Conservation (phyloP, 2,113 vertebrate genomes). For the Paramormyrops kingsleyae region DNA sequence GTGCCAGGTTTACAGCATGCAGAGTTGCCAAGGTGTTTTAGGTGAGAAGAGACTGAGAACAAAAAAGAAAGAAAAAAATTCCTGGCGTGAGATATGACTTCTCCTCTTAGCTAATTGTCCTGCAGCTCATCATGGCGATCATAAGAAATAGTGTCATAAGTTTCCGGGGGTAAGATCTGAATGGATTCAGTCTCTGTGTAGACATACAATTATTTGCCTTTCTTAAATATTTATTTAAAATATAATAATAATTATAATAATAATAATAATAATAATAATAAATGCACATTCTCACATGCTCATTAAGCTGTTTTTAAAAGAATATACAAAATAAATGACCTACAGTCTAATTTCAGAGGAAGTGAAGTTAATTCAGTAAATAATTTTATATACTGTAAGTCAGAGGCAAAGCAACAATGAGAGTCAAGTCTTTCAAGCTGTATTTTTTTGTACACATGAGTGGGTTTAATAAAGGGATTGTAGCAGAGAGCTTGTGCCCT, state of each 20-base stretch:
- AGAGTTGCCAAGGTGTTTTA: neutral
- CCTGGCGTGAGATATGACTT: neutral
- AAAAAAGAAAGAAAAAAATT: neutral
- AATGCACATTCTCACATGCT: neutral
- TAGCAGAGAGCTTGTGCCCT: neutral
- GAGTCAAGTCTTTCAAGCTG: neutral
- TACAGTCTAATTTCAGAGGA: neutral
- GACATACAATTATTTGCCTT: neutral
- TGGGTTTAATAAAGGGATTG: neutral
- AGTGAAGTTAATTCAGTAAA: neutral
- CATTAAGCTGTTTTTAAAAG: neutral
- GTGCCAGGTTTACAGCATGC: neutral
- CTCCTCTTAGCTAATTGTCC: neutral
- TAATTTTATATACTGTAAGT: neutral
- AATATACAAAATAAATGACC: neutral
- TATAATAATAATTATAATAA: neutral
- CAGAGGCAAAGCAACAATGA: neutral
- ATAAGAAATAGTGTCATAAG: neutral
- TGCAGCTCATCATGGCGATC: neutral
- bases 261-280: neutral
- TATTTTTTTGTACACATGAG: neutral
- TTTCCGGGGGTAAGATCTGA: neutral
- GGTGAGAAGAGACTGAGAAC: neutral
- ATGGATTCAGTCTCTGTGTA: neutral
- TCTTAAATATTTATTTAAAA: neutral